Conservation (phyloP, 2,113 vertebrate species). For the Spilogale gracilis region DNA sequence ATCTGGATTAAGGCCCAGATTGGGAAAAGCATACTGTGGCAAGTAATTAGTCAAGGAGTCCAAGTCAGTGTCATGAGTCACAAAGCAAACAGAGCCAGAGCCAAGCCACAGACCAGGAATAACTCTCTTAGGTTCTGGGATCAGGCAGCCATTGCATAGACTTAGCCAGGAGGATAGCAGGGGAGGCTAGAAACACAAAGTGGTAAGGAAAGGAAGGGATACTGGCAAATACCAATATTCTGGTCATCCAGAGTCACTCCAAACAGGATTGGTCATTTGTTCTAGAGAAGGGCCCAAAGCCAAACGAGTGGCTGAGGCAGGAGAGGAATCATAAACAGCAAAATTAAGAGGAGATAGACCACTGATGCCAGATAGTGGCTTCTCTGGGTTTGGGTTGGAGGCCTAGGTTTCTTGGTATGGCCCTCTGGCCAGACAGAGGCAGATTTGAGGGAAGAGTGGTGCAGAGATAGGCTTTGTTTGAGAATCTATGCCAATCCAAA, state of each 20-base stretch:
- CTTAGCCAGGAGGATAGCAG: neutral
- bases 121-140: neutral
- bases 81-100: slow-evolving; percentile 10
- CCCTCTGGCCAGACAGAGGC: neutral
- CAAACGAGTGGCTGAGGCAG: neutral
- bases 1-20: neutral
- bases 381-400: neutral
- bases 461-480: neutral
- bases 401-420: neutral
- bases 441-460: neutral
- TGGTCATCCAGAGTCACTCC: neutral
- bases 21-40: slow-evolving; percentile 4
- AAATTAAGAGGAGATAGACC: neutral
- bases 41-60: slow-evolving; percentile 57
- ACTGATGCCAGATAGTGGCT: neutral
- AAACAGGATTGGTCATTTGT: neutral
- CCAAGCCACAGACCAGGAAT: slow-evolving; percentile 15
- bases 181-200: neutral
- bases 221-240: neutral
- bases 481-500: slow-evolving; percentile 3
- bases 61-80: slow-evolving; percentile 61
- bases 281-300: neutral
- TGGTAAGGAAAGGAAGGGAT: neutral
- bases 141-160: neutral
- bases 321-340: neutral